These are phyloP conservation scores for Lerista edwardsae DNA, from an alignment of 2,797 vertebrate species.

Conservation along the genomic window DNA sequence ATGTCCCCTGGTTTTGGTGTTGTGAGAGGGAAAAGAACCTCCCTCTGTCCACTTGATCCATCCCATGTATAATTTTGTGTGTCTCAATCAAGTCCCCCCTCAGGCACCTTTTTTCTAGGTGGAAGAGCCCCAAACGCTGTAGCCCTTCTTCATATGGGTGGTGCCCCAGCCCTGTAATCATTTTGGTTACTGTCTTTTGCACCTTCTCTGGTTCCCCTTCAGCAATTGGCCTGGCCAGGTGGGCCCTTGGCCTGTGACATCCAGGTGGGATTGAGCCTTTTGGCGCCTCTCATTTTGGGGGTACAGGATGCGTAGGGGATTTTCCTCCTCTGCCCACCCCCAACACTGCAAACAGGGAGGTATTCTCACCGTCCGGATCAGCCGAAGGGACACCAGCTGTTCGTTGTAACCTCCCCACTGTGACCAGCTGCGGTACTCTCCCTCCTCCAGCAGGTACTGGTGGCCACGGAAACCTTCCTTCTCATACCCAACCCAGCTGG, in stretches of 20 bases:
- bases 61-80: too few species aligned
- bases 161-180: too few species aligned
- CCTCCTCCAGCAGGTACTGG: slow-evolving; percentile 97
- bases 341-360: not conserved
- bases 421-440: slow-evolving; percentile 90
- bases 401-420: slow-evolving; percentile 89
- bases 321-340: not conserved
- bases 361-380: slow-evolving; percentile 86
- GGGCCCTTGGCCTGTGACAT: not conserved
- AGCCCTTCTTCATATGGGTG: too few species aligned
- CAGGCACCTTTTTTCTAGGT: too few species aligned
- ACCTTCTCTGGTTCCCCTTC: too few species aligned
- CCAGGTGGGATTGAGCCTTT: not conserved
- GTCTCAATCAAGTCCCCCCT: too few species aligned
- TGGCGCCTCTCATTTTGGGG: not conserved
- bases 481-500: slow-evolving; percentile 94
- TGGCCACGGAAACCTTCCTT: slow-evolving; percentile 93
- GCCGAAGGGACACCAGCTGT: slow-evolving; percentile 85
- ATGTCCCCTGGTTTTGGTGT: too few species aligned
- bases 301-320: not conserved
- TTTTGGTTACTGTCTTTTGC: too few species aligned
- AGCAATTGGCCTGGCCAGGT: too few species aligned
- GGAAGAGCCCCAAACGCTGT: too few species aligned
- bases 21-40: too few species aligned
- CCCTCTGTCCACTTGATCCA: too few species aligned